Evolutionary conservation across 2,797 vertebrate genomes (phyloP), one percentile per base, ranked within the genome.

Genomic region (Lepilemur ruficaudatus): DNA sequence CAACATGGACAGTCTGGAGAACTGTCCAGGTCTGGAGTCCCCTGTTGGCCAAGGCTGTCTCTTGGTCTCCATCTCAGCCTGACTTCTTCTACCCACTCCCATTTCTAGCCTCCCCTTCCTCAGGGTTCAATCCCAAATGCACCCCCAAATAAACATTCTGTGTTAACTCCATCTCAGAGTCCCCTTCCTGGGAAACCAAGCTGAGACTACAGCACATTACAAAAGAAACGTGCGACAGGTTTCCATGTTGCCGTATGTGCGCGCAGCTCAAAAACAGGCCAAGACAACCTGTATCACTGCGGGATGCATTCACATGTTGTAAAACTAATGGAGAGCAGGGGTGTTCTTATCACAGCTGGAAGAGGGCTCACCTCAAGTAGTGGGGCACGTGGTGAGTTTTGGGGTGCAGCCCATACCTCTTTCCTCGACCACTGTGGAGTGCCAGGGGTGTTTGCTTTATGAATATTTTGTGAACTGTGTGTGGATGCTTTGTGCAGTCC

Each of bases 221-320:
- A 32, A 61, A 67, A 57, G 14, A 50, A 18, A 17, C 43, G 22
- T 1, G 8, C 0, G 6, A 5, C 1, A 12, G 32, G 61, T 30
- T 38, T 69, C 48, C 28, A 0, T 28, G 20, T 32, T 59, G 2
- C 43, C n/a, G 28, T 5, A 4, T 9, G 18, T 0, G 23, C 2
- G 12, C 3, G 0, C 28, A 48, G 28, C 52, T 50, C 89, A 69
- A 22, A 70, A 43, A 61, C 2, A 13, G 50, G 28, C 76, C 57
- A 9, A 23, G 50, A 23, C 10, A 22, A 57, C 7, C 82, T 55
- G 32, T 14, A 9, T 23, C 11, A 20, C 35, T 32, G 35, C 59
- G n/a, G 69, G 89, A 7, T 25, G 7, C 9, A 10, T 3, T 65
- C 3, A 10, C 57, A 0, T 11, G 4, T 13, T 35, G 14, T 32